Evolutionary conservation across 2,113 vertebrate genomes (phyloP), one percentile per base, ranked within the genome.

Genomic region (Monopterus albus): DNA sequence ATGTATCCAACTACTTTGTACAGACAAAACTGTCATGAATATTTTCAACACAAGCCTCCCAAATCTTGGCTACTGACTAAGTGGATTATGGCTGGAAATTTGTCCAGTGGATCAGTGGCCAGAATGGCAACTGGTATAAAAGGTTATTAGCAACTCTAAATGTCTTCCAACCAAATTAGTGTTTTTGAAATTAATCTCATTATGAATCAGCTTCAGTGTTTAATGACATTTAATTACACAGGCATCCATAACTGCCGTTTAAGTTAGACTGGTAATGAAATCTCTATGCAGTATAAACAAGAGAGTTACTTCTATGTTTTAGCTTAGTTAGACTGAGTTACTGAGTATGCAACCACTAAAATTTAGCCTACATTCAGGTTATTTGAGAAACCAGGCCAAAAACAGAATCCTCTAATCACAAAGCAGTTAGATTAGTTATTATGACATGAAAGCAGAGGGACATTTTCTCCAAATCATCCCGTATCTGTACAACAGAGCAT

Each of bases 341-440:
- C 7, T 26, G 33, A 29, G 7, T 20, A 18, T 20, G 26, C 17
- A 43, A 14, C 20, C 3, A 6, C 6, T 42, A 10, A 35, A 14
- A 33, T 31, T 33, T 13, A n/a, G 18, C 12, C n/a, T 23, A 17
- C 25, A 69, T 50, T 7, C 17, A 20, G 20, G 14, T 35, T 42
- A 12, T 65, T 35, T 17, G 15, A 40, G 18, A 47, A 71, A 72
- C 18, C 33, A 62, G 49, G 31, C 56, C 33, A 73, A 21, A 26
- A 26, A 26, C 28, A 18, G 7, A 26, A 29, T 21, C 28, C 13
- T 21, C 28, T 33, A 10, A 3, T 43, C 13, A 49, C 21, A 45
- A 46, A 59, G 63, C 17, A 47, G 35, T 40, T 14, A 42, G 21
- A 17, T 66, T 49, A 45, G 47, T 10, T 20, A 18, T 45, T 58